phyloP scores from a whole-genome alignment of 2,888 invertebrate species.

The Sphaeridia pumilis region DNA sequence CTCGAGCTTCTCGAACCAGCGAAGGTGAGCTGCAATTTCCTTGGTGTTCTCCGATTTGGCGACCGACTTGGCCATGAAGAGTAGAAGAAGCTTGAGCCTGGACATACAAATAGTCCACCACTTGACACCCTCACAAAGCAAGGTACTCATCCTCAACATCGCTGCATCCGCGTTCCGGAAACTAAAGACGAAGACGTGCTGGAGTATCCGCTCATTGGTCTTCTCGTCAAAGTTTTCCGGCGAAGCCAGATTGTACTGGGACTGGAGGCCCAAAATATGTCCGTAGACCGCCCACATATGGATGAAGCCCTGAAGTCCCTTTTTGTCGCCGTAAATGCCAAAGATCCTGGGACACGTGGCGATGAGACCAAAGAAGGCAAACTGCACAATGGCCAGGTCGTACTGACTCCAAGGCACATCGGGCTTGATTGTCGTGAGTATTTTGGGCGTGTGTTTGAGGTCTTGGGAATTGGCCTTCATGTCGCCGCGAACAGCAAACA shows the following conservation, averaged over 20 bases:
- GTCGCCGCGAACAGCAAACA: conserved; percentile 21
- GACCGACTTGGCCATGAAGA: conserved; percentile 29
- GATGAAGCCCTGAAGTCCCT: conserved; percentile 27
- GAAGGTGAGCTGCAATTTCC: conserved; percentile 20
- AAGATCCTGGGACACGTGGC: conserved; percentile 28
- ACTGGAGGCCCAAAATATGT: conserved; percentile 26
- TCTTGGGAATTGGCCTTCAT: conserved; percentile 10
- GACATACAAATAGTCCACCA: conserved; percentile 14
- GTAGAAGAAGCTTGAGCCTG: conserved; percentile 25
- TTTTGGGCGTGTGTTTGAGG: conserved; percentile 26
- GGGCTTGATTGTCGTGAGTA: conserved; percentile 32
- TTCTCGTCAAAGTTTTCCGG: conserved; percentile 25
- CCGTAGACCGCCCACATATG: conserved; percentile 34
- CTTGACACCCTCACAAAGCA: conserved; percentile 21
- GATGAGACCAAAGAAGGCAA: conserved; percentile 31
- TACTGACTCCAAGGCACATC: conserved; percentile 33
- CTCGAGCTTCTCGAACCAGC: conserved; percentile 14
- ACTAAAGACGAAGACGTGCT: conserved; percentile 31
- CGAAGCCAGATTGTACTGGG: conserved; percentile 25
- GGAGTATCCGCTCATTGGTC: conserved; percentile 28
- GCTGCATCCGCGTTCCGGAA: conserved; percentile 24
- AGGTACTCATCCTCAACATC: conserved; percentile 21
- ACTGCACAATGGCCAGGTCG: conserved; percentile 31
- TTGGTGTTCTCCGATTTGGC: conserved; percentile 24
- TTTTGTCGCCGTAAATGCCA: conserved; percentile 25